phyloP scores from a whole-genome alignment of 2,113 vertebrate genomes.

The Crotalus viridis region DNA sequence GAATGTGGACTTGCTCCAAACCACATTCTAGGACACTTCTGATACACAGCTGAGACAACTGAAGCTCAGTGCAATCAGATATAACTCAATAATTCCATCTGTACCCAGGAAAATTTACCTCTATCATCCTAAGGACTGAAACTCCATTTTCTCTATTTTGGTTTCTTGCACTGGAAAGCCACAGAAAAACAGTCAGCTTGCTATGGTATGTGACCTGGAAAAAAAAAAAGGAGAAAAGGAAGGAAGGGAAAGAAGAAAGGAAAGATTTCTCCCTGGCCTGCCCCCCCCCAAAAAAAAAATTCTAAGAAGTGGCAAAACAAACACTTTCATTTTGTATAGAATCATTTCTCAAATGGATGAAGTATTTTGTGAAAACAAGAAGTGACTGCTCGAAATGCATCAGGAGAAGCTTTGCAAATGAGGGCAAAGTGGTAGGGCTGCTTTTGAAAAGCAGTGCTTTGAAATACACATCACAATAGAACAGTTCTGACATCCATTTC shows the following conservation, averaged over 20 bases:
- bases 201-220: neutral
- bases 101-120: neutral
- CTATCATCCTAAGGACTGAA: neutral
- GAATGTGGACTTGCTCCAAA: neutral
- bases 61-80: neutral
- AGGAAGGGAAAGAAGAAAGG: neutral
- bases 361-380: slow-evolving; percentile 11
- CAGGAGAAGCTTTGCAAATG: slow-evolving; percentile 24
- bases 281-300: neutral
- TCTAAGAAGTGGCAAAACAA: neutral
- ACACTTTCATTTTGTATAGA: slow-evolving; percentile 9
- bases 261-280: neutral
- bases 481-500: slow-evolving; percentile 6
- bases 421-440: slow-evolving; percentile 18
- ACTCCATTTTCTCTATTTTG: neutral
- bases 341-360: neutral
- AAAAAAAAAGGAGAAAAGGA: neutral
- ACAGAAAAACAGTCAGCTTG: neutral
- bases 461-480: slow-evolving; percentile 31
- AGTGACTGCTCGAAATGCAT: slow-evolving; percentile 3
- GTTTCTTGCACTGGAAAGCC: neutral
- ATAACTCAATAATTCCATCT: neutral
- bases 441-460: slow-evolving; percentile 19
- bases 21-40: neutral
- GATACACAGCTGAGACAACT: neutral